Conservation (phyloP, 2,888 invertebrate species). For the Orchesellides sinensis region DNA sequence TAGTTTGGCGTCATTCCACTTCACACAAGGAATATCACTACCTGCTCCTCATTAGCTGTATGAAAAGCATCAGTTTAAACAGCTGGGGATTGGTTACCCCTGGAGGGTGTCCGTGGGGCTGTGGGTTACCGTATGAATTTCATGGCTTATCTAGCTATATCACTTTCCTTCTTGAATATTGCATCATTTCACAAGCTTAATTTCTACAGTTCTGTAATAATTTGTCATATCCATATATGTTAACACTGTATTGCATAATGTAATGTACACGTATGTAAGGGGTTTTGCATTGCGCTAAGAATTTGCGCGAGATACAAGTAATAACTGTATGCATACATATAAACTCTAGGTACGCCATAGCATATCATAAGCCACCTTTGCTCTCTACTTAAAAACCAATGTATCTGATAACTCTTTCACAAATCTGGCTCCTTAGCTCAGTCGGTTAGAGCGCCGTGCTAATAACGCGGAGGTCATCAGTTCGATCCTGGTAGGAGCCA, state of each 20-base stretch:
- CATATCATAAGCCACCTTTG: no score
- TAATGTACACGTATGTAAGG: no score
- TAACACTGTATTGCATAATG: no score
- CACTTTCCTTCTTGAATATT: slow-evolving; percentile 21
- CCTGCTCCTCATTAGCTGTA: neutral
- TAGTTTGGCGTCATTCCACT: slow-evolving; percentile 16
- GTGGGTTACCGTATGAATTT: slow-evolving; percentile 18
- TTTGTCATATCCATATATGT: no score
- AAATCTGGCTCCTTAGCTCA: slow-evolving; percentile 13
- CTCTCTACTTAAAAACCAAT: no score
- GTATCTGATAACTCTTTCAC: no score
- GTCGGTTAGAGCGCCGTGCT: slow-evolving; percentile 7
- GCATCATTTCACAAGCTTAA: neutral
- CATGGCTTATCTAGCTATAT: neutral
- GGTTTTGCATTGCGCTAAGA: no score
- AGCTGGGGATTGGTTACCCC: slow-evolving; percentile 21
- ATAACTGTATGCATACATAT: no score
- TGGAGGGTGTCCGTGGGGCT: slow-evolving; percentile 25
- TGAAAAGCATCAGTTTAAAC: slow-evolving; percentile 11
- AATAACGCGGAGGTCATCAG: slow-evolving; percentile 7
- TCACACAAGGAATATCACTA: neutral
- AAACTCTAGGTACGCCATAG: no score
- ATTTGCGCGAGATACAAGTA: no score
- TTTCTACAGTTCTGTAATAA: no score
- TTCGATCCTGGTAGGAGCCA: slow-evolving; percentile 10